phyloP scores from a whole-genome alignment of 1,140 invertebrate species.

The Charaxes varanes region DNA sequence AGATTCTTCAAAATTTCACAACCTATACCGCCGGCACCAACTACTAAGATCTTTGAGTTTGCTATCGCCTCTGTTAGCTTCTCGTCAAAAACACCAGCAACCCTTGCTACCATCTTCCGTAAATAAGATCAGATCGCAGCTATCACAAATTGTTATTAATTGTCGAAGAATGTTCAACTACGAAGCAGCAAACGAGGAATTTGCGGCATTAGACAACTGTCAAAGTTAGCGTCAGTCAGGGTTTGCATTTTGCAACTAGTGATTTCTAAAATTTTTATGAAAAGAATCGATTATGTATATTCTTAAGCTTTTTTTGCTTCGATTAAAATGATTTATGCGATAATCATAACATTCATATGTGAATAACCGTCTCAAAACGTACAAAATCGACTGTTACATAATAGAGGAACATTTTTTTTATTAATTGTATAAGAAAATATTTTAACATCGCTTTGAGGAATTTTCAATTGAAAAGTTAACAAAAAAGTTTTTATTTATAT shows the following conservation, averaged over 20 bases:
- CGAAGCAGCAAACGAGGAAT: slow-evolving; percentile 9
- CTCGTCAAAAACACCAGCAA: slow-evolving; percentile 77
- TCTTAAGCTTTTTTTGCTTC: too few relatives aligned
- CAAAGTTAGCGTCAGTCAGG: slow-evolving; percentile 41
- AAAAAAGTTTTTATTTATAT: too few relatives aligned
- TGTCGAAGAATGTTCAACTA: slow-evolving; percentile 6
- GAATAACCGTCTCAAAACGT: too few relatives aligned
- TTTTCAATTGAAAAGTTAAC: too few relatives aligned
- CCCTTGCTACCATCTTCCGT: slow-evolving; percentile 77
- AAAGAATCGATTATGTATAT: too few relatives aligned
- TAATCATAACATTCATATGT: too few relatives aligned
- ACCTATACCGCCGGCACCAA: slow-evolving; percentile 99
- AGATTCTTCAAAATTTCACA: slow-evolving; percentile 99
- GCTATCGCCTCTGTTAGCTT: slow-evolving; percentile 75
- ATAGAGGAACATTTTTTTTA: too few relatives aligned
- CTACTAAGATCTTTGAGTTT: slow-evolving; percentile 83
- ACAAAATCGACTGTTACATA: too few relatives aligned
- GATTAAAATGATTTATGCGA: too few relatives aligned
- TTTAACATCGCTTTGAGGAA: too few relatives aligned
- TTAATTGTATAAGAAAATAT: too few relatives aligned
- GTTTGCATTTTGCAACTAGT: slow-evolving; percentile 1
- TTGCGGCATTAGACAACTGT: slow-evolving; percentile 26
- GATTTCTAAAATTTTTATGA: background rate
- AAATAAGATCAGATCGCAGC: slow-evolving; percentile 5
- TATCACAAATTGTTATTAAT: slow-evolving; percentile 9